Evolutionary conservation across 2,113 vertebrate species (phyloP), one percentile per base, ranked within the genome.

Genomic region (Papio anubis): DNA sequence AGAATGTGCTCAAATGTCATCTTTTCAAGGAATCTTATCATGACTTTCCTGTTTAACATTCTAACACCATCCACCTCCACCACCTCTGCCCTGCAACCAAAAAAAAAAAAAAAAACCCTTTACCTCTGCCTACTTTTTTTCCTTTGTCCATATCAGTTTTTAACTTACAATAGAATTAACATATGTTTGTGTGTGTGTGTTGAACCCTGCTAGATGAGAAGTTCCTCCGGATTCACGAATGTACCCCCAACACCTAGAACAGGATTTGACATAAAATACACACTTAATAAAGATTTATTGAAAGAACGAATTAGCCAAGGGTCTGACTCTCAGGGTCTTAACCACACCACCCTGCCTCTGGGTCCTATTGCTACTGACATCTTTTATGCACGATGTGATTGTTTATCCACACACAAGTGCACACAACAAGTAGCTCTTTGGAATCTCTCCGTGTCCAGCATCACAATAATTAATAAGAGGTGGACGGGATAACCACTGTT

Each of bases 401-500:
- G 7, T 52, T 79, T 72, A 59, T 86, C 52, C 64, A 45, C 11
- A 20, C 1, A 3, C 21, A 61, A 55, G 13, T 73, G 52, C 30
- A 55, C 21, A 40, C 6, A 6, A 43, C 50, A 59, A 52, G 55
- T 20, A 12, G 18, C 18, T 75, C 21, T 59, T 5, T 38, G 43
- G 59, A 8, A 25, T 30, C 12, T 61, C 27, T 52, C 16, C 2
- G 43, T 17, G 6, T 13, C 55, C 66, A n/a, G 48, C 66, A n/a
- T 30, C 48, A 3, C 0, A 27, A 8, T 23, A 40, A 57, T 48
- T 25, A 38, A 9, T 11, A 27, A 52, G 80, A 89, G 40, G 9
- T 2, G 1, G 52, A 70, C 27, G 21, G 8, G 18, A 45, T 1
- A 20, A 20, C n/a, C 2, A 1, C 12, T 18, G 2, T 45, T n/a